Percentiles rank a stretch among this genome's conserved stretches.
phyloP scores from a whole-genome alignment of 2,113 vertebrate species.

The Mirounga angustirostris region DNA sequence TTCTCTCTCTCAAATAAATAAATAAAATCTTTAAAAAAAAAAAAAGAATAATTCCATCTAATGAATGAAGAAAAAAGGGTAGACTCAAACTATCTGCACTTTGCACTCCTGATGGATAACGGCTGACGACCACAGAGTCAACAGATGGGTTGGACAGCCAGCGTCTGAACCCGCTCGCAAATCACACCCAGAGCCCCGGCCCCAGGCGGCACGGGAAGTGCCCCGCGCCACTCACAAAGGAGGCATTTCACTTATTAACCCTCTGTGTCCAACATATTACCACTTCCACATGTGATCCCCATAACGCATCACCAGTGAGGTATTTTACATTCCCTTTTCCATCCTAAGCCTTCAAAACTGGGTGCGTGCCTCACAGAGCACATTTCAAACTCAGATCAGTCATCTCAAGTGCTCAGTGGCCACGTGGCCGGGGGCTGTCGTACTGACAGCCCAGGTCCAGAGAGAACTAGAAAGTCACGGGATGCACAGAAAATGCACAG shows the following conservation, averaged over 20 bases:
- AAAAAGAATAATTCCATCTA: not conserved
- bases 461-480: not conserved
- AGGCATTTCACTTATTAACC: not conserved
- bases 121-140: rapidly evolving
- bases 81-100: not conserved
- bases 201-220: not conserved
- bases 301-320: not conserved
- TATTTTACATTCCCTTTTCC: not conserved
- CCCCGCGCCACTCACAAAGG: rapidly evolving
- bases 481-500: not conserved
- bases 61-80: not conserved
- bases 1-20: too few species aligned
- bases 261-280: not conserved
- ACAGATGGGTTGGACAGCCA: rapidly evolving
- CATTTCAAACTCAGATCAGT: not conserved
- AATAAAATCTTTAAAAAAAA: too few species aligned
- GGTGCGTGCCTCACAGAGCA: rapidly evolving
- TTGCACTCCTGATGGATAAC: not conserved
- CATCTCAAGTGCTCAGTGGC: not conserved
- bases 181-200: not conserved
- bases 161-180: rapidly evolving
- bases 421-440: rapidly evolving
- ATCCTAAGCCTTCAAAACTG: not conserved
- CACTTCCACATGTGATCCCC: not conserved
- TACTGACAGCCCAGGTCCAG: not conserved